Percentiles rank a stretch among this genome's conserved stretches.
phyloP scores from a whole-genome alignment of 2,797 vertebrate species.

The Fringilla coelebs region DNA sequence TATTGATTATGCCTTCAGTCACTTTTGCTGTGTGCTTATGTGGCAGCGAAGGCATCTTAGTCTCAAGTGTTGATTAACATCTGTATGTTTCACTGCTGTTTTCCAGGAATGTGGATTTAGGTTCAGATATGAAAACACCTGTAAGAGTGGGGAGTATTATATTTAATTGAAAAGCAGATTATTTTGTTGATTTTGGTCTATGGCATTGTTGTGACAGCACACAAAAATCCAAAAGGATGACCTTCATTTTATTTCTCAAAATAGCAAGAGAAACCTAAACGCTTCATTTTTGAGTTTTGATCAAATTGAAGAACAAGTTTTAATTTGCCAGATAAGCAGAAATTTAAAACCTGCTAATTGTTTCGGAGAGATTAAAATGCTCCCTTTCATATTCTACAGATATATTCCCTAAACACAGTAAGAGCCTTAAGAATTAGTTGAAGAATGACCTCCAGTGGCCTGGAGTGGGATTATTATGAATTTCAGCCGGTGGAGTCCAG shows the following conservation, averaged over 20 bases:
- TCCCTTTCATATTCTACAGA: slow-evolving; percentile 75
- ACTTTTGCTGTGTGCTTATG: neutral
- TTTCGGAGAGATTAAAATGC: slow-evolving; percentile 59
- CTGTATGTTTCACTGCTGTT: neutral
- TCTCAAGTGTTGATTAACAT: neutral
- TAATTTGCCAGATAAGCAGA: slow-evolving; percentile 1
- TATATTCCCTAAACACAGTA: slow-evolving; percentile 46
- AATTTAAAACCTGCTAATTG: slow-evolving; percentile 12
- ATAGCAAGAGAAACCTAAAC: neutral
- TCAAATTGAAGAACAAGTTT: neutral
- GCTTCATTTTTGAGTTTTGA: neutral
- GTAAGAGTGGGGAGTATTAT: neutral
- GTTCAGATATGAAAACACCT: neutral
- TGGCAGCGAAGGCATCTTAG: neutral
- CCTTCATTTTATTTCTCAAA: neutral
- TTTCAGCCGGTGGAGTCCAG: slow-evolving; percentile 77
- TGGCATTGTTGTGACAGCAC: neutral
- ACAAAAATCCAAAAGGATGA: neutral
- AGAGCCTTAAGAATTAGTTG: slow-evolving; percentile 71
- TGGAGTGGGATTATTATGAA: slow-evolving; percentile 87
- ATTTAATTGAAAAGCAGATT: neutral
- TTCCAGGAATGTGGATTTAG: neutral
- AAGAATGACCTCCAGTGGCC: slow-evolving; percentile 86
- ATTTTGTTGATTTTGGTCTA: neutral
- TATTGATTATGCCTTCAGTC: neutral